Percentiles rank a stretch among this genome's conserved stretches.
These are phyloP conservation scores for Urocynchramus pylzowi DNA, from an alignment of 2,113 vertebrate genomes.

Conservation along the genomic window DNA sequence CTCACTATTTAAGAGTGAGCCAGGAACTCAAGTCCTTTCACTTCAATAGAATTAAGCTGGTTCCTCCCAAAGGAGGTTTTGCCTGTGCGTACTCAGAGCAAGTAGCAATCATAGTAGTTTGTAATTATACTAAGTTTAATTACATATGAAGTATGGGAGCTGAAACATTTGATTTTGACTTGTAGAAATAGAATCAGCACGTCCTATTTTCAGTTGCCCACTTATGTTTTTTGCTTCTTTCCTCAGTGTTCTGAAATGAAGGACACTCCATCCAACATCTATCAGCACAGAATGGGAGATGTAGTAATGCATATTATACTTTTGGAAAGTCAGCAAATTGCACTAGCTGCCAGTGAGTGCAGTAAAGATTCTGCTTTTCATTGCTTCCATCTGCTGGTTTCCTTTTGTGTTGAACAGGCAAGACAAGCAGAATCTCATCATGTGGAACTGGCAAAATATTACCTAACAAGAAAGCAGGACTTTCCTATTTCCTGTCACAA, in stretches of 20 bases:
- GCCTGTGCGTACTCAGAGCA: neutral
- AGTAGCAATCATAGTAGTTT: neutral
- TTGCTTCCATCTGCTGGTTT: constrained; percentile 46
- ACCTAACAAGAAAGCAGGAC: neutral
- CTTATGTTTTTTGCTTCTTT: neutral
- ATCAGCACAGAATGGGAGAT: neutral
- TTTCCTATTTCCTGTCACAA: neutral
- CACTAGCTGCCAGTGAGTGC: neutral
- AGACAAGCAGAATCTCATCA: neutral
- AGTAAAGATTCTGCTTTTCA: constrained; percentile 22
- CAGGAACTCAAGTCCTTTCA: neutral
- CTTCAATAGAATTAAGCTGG: neutral
- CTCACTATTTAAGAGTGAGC: neutral
- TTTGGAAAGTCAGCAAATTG: neutral
- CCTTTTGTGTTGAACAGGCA: constrained; percentile 32
- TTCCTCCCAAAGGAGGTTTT: neutral
- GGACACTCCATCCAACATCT: neutral
- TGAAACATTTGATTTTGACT: neutral
- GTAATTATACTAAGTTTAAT: neutral
- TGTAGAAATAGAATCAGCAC: constrained; percentile 6
- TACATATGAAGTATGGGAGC: neutral
- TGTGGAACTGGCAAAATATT: neutral
- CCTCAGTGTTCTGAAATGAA: neutral
- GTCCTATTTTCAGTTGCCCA: neutral
- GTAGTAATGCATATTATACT: neutral